These are phyloP conservation scores for Lycorma delicatula DNA, from an alignment of 1,140 invertebrate genomes.

Conservation along the genomic window DNA sequence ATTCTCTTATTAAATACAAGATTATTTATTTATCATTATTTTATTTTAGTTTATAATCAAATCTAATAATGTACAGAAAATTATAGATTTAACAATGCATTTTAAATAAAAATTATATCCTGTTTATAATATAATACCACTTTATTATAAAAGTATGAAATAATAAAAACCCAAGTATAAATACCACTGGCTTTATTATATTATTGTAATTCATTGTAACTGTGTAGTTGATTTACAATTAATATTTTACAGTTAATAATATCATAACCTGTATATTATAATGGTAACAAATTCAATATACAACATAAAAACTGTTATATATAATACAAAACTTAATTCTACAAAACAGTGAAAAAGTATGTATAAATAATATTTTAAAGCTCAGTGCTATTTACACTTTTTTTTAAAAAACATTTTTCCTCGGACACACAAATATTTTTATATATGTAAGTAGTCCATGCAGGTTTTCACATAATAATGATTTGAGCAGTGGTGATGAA, in stretches of 20 bases:
- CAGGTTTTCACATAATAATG: constrained; percentile 7
- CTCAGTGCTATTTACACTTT: constrained; percentile 96
- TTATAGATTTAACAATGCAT: neutral
- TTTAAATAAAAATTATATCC: neutral
- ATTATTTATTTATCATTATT: neutral
- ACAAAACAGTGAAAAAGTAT: constrained; percentile 2
- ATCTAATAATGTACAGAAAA: neutral
- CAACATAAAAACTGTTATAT: neutral
- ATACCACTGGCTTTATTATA: constrained; percentile 1
- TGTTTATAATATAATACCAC: neutral
- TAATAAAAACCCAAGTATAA: neutral
- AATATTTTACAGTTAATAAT: neutral
- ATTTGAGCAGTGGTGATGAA: constrained; percentile 15
- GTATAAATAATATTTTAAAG: constrained; percentile 41
- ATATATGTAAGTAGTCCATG: constrained; percentile 4
- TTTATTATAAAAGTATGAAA: constrained; percentile 5
- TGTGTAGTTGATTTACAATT: neutral
- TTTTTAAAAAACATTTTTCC: constrained; percentile 72
- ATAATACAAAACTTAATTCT: neutral
- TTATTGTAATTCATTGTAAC: too few species aligned
- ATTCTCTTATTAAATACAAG: neutral
- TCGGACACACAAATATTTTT: constrained; percentile 9
- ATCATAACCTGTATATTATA: neutral
- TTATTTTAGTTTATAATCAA: neutral
- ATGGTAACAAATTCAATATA: neutral